phyloP scores from a whole-genome alignment of 2,888 invertebrate genomes.

The Ditula angustiorana region DNA sequence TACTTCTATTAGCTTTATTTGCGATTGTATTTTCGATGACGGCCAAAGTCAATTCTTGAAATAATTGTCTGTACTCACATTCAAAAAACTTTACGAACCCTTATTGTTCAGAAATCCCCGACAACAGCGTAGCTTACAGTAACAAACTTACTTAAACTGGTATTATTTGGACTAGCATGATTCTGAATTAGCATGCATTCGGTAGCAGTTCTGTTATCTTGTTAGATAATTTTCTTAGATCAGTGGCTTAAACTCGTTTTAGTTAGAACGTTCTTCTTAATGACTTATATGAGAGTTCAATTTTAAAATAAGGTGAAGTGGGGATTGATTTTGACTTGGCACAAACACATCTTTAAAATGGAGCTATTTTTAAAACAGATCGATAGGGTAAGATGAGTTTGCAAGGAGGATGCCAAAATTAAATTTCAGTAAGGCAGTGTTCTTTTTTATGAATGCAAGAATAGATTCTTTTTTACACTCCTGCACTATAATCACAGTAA shows the following conservation, averaged over 20 bases:
- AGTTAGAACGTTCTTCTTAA: constrained; percentile 15
- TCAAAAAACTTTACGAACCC: too few relatives aligned
- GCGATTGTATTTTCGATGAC: too few relatives aligned
- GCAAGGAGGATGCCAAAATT: too few relatives aligned
- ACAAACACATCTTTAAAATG: not conserved
- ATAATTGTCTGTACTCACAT: too few relatives aligned
- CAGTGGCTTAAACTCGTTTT: not conserved
- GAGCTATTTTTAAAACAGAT: not conserved
- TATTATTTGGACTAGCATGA: not conserved
- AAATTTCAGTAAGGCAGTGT: too few relatives aligned
- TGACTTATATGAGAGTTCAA: not conserved
- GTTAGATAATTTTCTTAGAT: constrained; percentile 1
- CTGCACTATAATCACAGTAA: too few relatives aligned
- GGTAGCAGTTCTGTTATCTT: constrained; percentile 4
- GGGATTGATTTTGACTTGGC: not conserved
- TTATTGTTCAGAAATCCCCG: too few relatives aligned
- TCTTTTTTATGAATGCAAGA: too few relatives aligned
- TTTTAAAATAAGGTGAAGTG: not conserved
- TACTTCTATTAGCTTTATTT: too few relatives aligned
- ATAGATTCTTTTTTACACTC: too few relatives aligned
- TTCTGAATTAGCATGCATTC: constrained; percentile 12
- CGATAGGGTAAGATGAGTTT: too few relatives aligned
- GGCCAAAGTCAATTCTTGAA: too few relatives aligned
- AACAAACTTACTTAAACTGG: constrained; percentile 3
- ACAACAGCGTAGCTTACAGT: not conserved